A percentile compares a stretch with the other conserved stretches of the same genome.
Evolutionary conservation across 2,888 invertebrate genomes (phyloP).

Genomic region (Trimorus sp.): DNA sequence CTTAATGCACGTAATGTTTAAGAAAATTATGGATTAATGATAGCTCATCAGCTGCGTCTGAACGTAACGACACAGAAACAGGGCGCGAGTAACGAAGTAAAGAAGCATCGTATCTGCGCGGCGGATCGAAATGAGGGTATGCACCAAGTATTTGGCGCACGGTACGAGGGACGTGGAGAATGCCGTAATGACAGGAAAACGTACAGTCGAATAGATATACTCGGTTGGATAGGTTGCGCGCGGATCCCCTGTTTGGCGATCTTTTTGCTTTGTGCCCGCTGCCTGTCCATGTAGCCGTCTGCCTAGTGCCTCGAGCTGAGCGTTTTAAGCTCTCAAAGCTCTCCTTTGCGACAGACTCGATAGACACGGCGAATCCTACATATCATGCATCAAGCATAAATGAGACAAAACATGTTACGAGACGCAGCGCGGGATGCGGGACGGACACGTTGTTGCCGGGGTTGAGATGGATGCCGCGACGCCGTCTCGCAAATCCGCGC

Average conservation of each 20-base stretch:
- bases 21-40: conserved; percentile 65
- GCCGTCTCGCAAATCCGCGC: conserved; percentile 42
- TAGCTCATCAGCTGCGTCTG: conserved; percentile 58
- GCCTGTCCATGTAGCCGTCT: conserved; percentile 69
- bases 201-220: conserved; percentile 73
- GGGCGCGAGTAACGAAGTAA: conserved; percentile 67
- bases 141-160: conserved; percentile 73
- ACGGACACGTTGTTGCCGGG: conserved; percentile 45
- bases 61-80: conserved; percentile 51
- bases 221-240: conserved; percentile 71
- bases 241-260: conserved; percentile 74
- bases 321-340: conserved; percentile 76
- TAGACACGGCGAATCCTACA: conserved; percentile 67
- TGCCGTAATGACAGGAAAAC: conserved; percentile 77
- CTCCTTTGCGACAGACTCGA: conserved; percentile 71
- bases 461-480: conserved; percentile 56
- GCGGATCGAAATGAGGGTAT: conserved; percentile 71
- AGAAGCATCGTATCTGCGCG: conserved; percentile 70
- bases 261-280: conserved; percentile 73
- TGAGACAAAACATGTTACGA: conserved; percentile 63
- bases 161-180: conserved; percentile 74
- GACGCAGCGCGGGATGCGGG: conserved; percentile 44
- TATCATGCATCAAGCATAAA: conserved; percentile 62
- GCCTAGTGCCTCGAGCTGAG: conserved; percentile 66
- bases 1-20: conserved; percentile 57